phyloP scores from a whole-genome alignment of 2,888 invertebrate genomes.

The Galeruca laticollis region DNA sequence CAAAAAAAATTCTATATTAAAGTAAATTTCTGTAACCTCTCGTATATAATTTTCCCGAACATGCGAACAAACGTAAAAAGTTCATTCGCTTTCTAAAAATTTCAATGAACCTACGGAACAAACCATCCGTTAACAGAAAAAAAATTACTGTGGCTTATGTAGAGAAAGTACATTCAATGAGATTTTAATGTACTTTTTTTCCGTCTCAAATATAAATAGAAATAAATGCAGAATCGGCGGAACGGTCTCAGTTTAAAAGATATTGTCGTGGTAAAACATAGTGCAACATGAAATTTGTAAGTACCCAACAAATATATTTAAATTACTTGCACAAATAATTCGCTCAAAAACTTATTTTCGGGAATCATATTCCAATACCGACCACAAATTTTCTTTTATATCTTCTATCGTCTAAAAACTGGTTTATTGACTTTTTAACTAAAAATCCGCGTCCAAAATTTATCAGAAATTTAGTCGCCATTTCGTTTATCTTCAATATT shows the following conservation, averaged over 20 bases:
- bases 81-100: slow-evolving; percentile 16
- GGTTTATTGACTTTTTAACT: too few relatives aligned
- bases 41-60: background rate
- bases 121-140: slow-evolving; percentile 22
- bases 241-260: slow-evolving; percentile 10
- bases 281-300: slow-evolving; percentile 47
- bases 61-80: background rate
- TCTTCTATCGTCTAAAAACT: too few relatives aligned
- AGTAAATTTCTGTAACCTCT: too few relatives aligned
- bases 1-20: too few relatives aligned
- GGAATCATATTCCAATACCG: too few relatives aligned
- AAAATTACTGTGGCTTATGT: slow-evolving; percentile 24
- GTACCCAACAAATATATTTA: slow-evolving; percentile 24
- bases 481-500: too few relatives aligned
- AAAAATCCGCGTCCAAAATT: too few relatives aligned
- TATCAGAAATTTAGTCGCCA: too few relatives aligned
- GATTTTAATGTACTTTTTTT: slow-evolving; percentile 28
- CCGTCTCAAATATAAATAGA: slow-evolving; percentile 26
- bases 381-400: too few relatives aligned
- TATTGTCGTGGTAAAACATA: background rate
- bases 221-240: background rate
- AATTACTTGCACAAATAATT: too few relatives aligned
- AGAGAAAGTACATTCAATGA: slow-evolving; percentile 21
- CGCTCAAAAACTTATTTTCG: too few relatives aligned
- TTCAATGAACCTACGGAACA: slow-evolving; percentile 17